Evolutionary conservation across 37 sponge, comb jelly and placozoan species (phyloP), one percentile per base, ranked within the genome.

Genomic region (Tethya wilhelma): DNA sequence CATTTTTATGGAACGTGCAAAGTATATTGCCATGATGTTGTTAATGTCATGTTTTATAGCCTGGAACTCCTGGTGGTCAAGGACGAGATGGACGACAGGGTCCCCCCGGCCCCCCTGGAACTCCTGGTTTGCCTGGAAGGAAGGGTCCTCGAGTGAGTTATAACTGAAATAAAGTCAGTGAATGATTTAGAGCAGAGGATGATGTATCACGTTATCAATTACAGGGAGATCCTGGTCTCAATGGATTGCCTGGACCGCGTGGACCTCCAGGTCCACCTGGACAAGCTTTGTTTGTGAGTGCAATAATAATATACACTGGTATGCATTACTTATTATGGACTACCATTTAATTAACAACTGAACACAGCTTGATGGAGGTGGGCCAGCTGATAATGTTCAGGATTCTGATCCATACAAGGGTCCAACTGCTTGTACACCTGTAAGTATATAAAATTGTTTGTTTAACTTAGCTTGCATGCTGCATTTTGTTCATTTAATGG

Each of bases 191-290:
- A n/a, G n/a, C n/a, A n/a, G n/a, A n/a, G 63, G 7, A 12, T 26
- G 28, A 25, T n/a, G 9, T 14, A 26, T 60, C 9, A 25, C 63
- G 22, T n/a, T 4, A 36, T 6, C 25, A 43, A 55, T 4, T 74
- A 33, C 38, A 90, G 86, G 91, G 91, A 57, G 86, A 85, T 40
- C 71, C 69, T 64, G 91, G 91, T 4, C 38, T 75, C 2, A 58
- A 77, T 40, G 91, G 91, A 25, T 31, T 46, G 23, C 81, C 69
- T 53, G 91, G 91, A 23, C 53, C 32, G 32, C 68, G 64, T 38
- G 91, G 91, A 14, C 78, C 77, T 9, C 86, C 91, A n/a, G 91
- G 91, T 71, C 91, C 86, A 69, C 86, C 86, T 55, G 91, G 91
- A 67, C 80, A 73, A 55, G 73, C 87, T 1, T 73, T 65, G 1